Evolutionary conservation across 1,140 invertebrate genomes (phyloP), one percentile per base, ranked within the genome.

Genomic region (Drepana arcuata): DNA sequence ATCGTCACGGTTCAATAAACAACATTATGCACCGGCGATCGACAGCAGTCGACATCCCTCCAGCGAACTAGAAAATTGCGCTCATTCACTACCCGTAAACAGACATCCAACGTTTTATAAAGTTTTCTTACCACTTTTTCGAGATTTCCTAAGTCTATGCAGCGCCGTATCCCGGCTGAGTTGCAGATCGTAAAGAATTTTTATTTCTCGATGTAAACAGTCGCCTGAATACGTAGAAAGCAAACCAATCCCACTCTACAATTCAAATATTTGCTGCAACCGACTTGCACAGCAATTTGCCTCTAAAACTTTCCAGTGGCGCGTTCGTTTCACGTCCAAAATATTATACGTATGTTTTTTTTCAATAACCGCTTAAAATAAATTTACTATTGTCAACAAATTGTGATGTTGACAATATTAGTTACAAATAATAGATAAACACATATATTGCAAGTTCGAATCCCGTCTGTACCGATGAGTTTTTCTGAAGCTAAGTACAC

Each of bases 221-320:
- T 63, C 55, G 48, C 55, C 54, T 62, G 66, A 73, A 73, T 65
- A 59, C 57, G 60, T 63, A 51, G 64, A 61, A 71, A 58, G 74
- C 62, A 64, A 71, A 73, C 71, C 69, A 75, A 79, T 79, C 58
- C 61, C 71, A 70, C 61, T 75, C 71, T 72, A 66, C 74, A 73
- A 79, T 73, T 73, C 63, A 75, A 79, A 79, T 70, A 79, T 79
- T 79, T 79, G 64, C 60, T 45, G 61, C 65, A 63, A 65, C 56
- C 67, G 64, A 72, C 62, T 72, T 67, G 63, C 59, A 50, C 35
- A 61, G 68, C 73, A 63, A 73, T 72, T 71, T 58, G 50, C 59
- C 48, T 54, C 33, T 46, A 48, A 55, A 66, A 70, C 45, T 68
- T 72, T 72, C 39, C 36, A n/a, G n/a, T n/a, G n/a, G n/a, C n/a